Base-by-base conservation (phyloP, 1,140 invertebrate species). In the Brachionus koreanus region DNA sequence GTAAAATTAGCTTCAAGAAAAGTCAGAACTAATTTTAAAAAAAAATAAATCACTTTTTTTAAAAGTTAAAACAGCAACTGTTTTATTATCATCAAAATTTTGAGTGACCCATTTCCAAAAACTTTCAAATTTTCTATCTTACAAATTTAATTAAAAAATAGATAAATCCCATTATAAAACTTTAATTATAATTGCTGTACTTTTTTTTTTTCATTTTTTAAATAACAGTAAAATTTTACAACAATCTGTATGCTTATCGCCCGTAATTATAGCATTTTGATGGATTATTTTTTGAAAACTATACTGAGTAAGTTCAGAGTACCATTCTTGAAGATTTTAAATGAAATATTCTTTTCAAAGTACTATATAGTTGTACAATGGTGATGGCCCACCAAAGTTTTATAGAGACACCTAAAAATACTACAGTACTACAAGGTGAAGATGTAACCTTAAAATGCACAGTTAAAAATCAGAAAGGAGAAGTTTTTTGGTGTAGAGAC, bases 401-500 rank as follows among this genome's bases (percentile, higher is more conserved):
- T 57, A 23, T 23, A 0, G 76, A 79, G 16, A 43, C 9, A 12
- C 29, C 76, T 13, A 5, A 25, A 19, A 79, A 79, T 16, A 61
- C 37, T 13, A 79, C 46, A 33, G 49, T 79, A n/a, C 13, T 61
- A 39, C 33, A 29, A 39, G 76, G 76, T 13, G 76, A 79, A 61
- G 49, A 79, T 10, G 76, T 29, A 12, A 61, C 39, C 7, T 16
- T 79, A 13, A 35, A 43, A 61, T 79, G 76, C 19, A 61, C 76
- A 0, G 25, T 79, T 35, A 79, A 65, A 37, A 79, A 79, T 65
- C 76, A 37, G 29, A 79, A 61, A 61, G 49, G 76, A 23, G 76
- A 79, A 61, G 46, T 79, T 9, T n/a, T 79, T 19, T 79, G 76
- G 76, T 79, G 76, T 35, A 79, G 33, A 61, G 76, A 79, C 5